Evolutionary conservation across 2,797 vertebrate species (phyloP).

Genomic region (Nasua narica): DNA sequence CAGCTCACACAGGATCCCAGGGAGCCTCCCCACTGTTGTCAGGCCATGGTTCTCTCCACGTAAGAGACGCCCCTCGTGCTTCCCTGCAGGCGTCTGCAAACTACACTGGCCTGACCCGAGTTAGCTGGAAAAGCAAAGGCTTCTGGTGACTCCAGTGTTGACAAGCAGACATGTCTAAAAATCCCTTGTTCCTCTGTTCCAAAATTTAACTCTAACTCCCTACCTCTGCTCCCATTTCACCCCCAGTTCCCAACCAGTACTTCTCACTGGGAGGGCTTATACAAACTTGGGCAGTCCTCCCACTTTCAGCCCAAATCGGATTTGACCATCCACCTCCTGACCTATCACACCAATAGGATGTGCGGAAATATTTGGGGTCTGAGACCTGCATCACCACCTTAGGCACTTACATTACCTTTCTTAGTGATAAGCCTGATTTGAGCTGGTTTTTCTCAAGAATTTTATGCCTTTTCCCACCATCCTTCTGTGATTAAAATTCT

Average conservation of each 20-base stretch:
- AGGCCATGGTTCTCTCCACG: not conserved
- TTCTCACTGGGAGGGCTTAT: not conserved
- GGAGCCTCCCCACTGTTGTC: not conserved
- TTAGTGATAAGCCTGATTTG: not conserved
- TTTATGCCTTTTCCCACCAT: not conserved
- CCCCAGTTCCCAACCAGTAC: not conserved
- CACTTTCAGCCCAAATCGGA: not conserved
- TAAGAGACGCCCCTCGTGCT: accelerated
- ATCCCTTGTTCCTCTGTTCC: not conserved
- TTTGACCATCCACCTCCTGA: not conserved
- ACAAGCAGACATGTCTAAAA: not conserved
- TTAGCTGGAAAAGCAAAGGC: not conserved
- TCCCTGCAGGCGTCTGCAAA: not conserved
- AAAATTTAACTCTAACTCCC: not conserved
- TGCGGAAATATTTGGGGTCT: not conserved
- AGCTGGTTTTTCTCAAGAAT: not conserved
- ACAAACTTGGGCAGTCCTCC: not conserved
- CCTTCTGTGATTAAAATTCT: not conserved
- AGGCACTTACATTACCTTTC: not conserved
- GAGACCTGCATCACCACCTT: not conserved
- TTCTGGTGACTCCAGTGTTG: not conserved
- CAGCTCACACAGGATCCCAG: not conserved
- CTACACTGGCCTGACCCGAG: not conserved
- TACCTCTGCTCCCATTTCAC: not conserved
- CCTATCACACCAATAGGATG: not conserved